phyloP scores from a whole-genome alignment of 2,113 vertebrate genomes.

The Martes martes region DNA sequence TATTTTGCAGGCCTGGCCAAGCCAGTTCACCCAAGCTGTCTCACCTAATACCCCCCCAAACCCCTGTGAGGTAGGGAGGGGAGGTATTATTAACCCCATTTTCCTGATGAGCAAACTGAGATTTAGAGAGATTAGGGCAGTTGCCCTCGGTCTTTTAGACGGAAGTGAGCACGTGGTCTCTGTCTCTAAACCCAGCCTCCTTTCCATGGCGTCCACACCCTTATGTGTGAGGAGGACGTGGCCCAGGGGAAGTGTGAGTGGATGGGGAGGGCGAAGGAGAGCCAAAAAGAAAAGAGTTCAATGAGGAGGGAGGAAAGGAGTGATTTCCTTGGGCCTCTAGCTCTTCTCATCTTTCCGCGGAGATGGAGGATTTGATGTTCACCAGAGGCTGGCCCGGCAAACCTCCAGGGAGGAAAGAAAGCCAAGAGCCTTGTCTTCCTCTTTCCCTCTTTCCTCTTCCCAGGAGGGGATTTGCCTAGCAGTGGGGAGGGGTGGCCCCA shows the following conservation, averaged over 20 bases:
- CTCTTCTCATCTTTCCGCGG: neutral
- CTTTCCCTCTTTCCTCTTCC: neutral
- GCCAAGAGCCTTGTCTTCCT: neutral
- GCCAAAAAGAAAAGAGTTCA: neutral
- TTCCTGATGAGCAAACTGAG: slow-evolving; percentile 4
- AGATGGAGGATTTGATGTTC: neutral
- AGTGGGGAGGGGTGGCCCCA: neutral
- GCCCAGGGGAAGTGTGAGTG: neutral
- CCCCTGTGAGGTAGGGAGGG: slow-evolving; percentile 42
- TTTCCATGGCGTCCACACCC: neutral
- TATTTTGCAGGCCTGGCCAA: neutral
- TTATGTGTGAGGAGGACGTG: neutral
- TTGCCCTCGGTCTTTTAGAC: neutral
- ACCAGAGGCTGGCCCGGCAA: neutral
- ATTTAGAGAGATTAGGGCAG: neutral
- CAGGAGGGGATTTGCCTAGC: neutral
- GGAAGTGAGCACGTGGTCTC: neutral
- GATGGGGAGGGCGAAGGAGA: neutral
- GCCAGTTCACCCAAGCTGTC: neutral
- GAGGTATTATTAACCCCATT: neutral
- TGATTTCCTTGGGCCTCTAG: neutral
- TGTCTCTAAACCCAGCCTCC: neutral
- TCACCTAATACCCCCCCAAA: neutral
- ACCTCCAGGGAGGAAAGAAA: neutral
- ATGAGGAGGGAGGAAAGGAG: neutral